Conservation (phyloP, 2,113 vertebrate genomes). For the Antechinus flavipes region DNA sequence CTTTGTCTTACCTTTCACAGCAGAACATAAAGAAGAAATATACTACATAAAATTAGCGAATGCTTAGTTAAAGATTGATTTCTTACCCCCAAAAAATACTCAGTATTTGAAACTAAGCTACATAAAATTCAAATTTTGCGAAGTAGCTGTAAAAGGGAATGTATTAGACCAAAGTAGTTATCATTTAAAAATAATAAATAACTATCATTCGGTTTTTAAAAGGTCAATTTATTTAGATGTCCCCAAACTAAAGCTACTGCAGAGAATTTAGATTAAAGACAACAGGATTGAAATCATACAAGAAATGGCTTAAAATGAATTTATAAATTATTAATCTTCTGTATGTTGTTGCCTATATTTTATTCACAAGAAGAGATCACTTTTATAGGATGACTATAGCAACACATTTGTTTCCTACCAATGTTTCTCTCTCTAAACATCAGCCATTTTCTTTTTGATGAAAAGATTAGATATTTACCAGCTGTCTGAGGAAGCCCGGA, state of each 20-base stretch:
- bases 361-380: neutral
- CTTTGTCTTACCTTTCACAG: neutral
- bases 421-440: conserved; percentile 23
- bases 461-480: conserved; percentile 73
- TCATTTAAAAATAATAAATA: neutral
- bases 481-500: conserved; percentile 76
- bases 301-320: neutral
- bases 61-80: conserved; percentile 10
- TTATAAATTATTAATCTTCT: neutral
- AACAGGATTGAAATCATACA: neutral
- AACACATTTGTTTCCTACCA: conserved; percentile 11
- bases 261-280: neutral
- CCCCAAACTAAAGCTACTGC: neutral
- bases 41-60: conserved; percentile 46
- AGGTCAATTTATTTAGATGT: neutral
- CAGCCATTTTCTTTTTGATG: conserved; percentile 53
- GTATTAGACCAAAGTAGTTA: neutral
- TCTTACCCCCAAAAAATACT: neutral
- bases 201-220: neutral
- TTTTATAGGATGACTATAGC: conserved; percentile 3
- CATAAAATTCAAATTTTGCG: neutral
- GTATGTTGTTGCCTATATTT: neutral
- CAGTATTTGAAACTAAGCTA: neutral
- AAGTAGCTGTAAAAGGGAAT: neutral
- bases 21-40: too few relatives aligned